Evolutionary conservation across 2,113 vertebrate species (phyloP).

Genomic region (Hippocampus barbouri): DNA sequence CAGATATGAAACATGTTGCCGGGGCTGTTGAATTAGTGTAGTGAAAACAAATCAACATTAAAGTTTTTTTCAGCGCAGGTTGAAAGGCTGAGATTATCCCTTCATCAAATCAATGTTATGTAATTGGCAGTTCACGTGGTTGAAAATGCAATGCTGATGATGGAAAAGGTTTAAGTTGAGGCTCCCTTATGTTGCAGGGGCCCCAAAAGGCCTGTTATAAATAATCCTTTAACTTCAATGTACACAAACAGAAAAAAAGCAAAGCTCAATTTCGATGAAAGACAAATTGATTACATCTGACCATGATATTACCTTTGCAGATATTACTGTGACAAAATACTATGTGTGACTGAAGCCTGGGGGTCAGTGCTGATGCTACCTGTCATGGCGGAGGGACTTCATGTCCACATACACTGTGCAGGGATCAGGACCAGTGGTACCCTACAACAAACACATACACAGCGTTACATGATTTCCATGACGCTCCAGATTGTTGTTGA

Average conservation of each 20-base stretch:
- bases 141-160: not conserved
- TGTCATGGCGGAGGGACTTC: conserved; percentile 96
- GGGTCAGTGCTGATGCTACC: conserved; percentile 66
- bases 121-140: not conserved
- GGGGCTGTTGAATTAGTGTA: not conserved
- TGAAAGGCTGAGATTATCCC: too few species aligned
- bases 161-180: not conserved
- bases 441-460: conserved; percentile 64
- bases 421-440: conserved; percentile 95
- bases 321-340: not conserved
- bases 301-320: not conserved
- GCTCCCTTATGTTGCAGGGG: not conserved
- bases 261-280: not conserved
- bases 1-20: not conserved
- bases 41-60: too few species aligned
- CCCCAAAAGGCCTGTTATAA: too few species aligned
- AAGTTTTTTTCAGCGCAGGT: too few species aligned
- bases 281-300: not conserved
- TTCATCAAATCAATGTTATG: not conserved
- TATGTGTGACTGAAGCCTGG: not conserved
- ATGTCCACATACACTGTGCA: conserved; percentile 97
- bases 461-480: not conserved
- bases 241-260: not conserved
- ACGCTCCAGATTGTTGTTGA: not conserved
- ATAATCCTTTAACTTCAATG: not conserved